Conservation (phyloP, 2,797 vertebrate genomes). For the Megalops cyprinoides region DNA sequence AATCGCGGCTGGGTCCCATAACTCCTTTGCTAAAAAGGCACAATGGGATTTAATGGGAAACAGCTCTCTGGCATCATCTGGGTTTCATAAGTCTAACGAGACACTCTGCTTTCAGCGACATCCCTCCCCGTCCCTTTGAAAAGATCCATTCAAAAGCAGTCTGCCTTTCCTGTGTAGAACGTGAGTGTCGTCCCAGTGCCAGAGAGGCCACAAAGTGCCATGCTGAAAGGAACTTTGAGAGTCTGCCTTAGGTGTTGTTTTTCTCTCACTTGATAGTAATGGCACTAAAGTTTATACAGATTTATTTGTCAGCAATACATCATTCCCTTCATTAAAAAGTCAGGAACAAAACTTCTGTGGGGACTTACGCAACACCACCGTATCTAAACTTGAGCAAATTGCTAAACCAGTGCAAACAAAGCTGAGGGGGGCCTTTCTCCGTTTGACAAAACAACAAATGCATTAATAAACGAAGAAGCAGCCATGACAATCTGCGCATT, state of each 20-base stretch:
- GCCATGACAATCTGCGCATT: background rate
- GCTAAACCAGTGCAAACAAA: no score
- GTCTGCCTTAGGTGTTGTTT: background rate
- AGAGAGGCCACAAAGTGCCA: background rate
- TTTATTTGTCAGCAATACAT: no score
- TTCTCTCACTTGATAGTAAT: background rate
- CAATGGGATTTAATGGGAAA: constrained; percentile 28
- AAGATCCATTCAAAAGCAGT: constrained; percentile 10
- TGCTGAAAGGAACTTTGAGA: no score
- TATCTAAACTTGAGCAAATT: constrained; percentile 3
- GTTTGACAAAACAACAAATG: background rate
- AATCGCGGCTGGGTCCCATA: constrained; percentile 1
- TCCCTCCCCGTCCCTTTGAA: background rate
- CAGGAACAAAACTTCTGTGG: no score
- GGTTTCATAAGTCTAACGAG: constrained; percentile 34
- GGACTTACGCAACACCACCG: background rate
- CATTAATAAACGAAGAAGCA: background rate
- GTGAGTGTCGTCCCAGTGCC: background rate
- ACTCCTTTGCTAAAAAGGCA: constrained; percentile 15
- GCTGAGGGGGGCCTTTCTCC: no score
- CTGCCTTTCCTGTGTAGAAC: constrained; percentile 4
- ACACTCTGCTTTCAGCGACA: background rate
- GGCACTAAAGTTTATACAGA: background rate
- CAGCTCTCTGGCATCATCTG: constrained; percentile 32
- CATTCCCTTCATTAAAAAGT: no score